phyloP scores from a whole-genome alignment of 2,113 vertebrate species.

The Nycticebus coucang region DNA sequence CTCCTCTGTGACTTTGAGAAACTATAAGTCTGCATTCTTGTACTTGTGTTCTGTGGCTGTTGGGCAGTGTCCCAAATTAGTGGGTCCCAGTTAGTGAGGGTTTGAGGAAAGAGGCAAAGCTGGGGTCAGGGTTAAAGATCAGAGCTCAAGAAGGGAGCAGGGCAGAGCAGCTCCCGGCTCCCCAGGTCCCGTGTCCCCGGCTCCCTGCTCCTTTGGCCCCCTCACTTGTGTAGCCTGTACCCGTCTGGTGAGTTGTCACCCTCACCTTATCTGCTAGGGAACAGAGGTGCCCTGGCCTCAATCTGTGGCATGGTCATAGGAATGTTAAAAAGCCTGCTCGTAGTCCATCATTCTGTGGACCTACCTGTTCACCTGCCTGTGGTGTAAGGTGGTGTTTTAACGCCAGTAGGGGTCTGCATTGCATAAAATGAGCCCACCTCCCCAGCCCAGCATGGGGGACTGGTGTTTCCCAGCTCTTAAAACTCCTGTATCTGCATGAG shows the following conservation, averaged over 20 bases:
- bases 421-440: background rate
- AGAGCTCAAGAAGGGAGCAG: background rate
- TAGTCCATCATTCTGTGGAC: background rate
- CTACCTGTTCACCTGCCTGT: accelerated
- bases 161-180: accelerated
- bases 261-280: background rate
- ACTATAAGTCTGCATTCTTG: background rate
- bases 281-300: background rate
- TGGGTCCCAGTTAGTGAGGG: background rate
- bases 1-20: background rate
- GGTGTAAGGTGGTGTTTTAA: background rate
- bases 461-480: background rate
- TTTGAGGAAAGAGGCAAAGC: background rate
- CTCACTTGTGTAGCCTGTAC: background rate
- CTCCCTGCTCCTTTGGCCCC: background rate
- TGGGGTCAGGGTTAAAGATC: background rate
- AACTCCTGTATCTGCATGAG: background rate
- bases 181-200: background rate
- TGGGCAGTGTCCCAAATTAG: background rate
- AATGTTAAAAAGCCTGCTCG: too few relatives aligned
- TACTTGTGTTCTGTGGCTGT: background rate
- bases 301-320: background rate
- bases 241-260: background rate
- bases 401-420: accelerated
- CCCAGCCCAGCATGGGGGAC: background rate